Base-by-base conservation (phyloP, 2,797 vertebrate species). In the Coregonus suidteri region DNA sequence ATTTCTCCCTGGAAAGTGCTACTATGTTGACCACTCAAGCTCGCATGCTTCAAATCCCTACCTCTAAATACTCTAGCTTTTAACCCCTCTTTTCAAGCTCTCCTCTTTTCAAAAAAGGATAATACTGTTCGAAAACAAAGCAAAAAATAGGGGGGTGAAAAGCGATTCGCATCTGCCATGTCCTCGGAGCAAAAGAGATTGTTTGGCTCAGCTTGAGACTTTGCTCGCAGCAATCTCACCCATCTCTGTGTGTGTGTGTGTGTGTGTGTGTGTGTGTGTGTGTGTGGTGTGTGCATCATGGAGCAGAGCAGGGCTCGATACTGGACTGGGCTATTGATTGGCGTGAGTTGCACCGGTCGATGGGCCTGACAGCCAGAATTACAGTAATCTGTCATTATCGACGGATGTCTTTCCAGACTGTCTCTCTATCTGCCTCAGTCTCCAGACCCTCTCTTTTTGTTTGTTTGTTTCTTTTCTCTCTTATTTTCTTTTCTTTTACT, bases 311-410 rank as follows among this genome's bases (percentile, higher is more conserved):
- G 86, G 91, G 89, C 89, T 94, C 94, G 86, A 91, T 95, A 94
- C 96, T 95, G 95, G 95, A 95, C 94, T 91, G 94, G 90, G 89
- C 91, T 97, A 98, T 98, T 96, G 96, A 98, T 96, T 96, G 96
- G 94, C 93, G 94, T 95, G 94, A 96, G 95, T 95, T 94, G 95
- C 94, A 96, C 16, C n/a, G 95, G 96, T 98, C 96, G 95, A 98
- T 99, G 94, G 89, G 95, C 94, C 95, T 97, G 95, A 96, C 96
- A 98, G 96, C 93, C 95, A 96, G 96, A 98, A 98, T 98, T 97
- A 97, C 96, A 97, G 97, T 97, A 96, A 99, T 98, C 97, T 98
- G 96, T 98, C 96, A 96, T 96, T 97, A 98, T 98, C 97, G 97
- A 98, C 96, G 93, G 92, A 93, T 93, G 87, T 94, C 94, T 95